phyloP scores from a whole-genome alignment of 2,797 vertebrate genomes.

The Oreochromis mossambicus region DNA sequence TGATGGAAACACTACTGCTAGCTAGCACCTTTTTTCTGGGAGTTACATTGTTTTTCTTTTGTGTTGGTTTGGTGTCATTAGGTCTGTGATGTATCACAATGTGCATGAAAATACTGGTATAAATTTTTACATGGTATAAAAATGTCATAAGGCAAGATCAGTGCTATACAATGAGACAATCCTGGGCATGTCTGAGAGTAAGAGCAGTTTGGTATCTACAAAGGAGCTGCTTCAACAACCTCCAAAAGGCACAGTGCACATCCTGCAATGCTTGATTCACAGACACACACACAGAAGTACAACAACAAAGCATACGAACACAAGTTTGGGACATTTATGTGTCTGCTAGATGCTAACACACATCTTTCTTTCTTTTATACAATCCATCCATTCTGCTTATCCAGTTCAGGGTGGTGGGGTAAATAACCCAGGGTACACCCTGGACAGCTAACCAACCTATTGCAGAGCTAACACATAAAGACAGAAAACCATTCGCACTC shows the following conservation, averaged over 20 bases:
- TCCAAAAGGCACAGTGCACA: not conserved
- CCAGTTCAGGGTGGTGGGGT: not conserved
- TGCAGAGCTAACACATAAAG: not conserved
- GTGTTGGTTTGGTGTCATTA: not conserved
- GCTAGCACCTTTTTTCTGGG: not conserved
- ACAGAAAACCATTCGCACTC: accelerated
- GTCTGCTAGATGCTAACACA: not conserved
- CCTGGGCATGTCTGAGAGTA: not conserved
- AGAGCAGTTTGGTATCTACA: not conserved
- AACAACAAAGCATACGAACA: not conserved
- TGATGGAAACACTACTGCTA: not conserved
- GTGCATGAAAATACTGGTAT: not conserved
- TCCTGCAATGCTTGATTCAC: accelerated
- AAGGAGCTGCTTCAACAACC: not conserved
- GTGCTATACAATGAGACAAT: not conserved
- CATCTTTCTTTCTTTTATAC: not conserved
- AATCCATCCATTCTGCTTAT: not conserved
- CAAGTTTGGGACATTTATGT: not conserved
- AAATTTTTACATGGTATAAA: accelerated
- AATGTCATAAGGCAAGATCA: not conserved
- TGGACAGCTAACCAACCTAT: not conserved
- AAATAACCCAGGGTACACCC: not conserved
- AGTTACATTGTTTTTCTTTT: not conserved
- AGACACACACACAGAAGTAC: not conserved
- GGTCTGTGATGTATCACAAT: not conserved